Evolutionary conservation across 2,888 invertebrate genomes (phyloP).

Genomic region (Fragum fragum): DNA sequence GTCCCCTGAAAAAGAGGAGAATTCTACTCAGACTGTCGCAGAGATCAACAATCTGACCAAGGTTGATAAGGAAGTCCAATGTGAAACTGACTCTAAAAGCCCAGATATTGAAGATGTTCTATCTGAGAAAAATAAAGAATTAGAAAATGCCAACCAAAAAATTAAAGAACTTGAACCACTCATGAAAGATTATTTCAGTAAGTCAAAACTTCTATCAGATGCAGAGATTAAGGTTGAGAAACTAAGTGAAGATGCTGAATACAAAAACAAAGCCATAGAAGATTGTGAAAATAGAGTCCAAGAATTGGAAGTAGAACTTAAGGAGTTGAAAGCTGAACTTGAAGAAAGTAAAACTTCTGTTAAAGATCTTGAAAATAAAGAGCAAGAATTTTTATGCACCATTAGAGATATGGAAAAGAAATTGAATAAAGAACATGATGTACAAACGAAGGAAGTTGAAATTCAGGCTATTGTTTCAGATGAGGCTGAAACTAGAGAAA

Average conservation of each 20-base stretch:
- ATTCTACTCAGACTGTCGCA: conserved; percentile 67
- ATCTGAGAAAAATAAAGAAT: conserved; percentile 39
- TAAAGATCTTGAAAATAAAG: conserved; percentile 88
- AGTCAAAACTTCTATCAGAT: conserved; percentile 39
- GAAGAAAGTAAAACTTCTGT: conserved; percentile 41
- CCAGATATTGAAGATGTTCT: conserved; percentile 17
- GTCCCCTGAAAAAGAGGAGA: conserved; percentile 29
- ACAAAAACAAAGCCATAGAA: conserved; percentile 40
- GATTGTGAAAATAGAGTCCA: conserved; percentile 47
- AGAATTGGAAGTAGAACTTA: conserved; percentile 46
- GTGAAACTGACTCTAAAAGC: conserved; percentile 30
- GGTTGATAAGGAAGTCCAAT: conserved; percentile 53
- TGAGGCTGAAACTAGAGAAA: background rate
- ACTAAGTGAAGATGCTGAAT: conserved; percentile 52
- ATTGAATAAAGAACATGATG: conserved; percentile 66
- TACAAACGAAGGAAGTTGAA: conserved; percentile 63
- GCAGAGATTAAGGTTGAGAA: conserved; percentile 42
- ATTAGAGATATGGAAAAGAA: conserved; percentile 37
- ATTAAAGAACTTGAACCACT: conserved; percentile 88
- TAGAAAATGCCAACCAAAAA: conserved; percentile 88
- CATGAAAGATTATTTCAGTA: conserved; percentile 55
- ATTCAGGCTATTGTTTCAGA: conserved; percentile 23
- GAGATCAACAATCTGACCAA: conserved; percentile 59
- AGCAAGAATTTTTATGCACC: conserved; percentile 86
- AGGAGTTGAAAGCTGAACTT: conserved; percentile 42